Evolutionary conservation across 2,888 invertebrate species (phyloP).

Genomic region (Drosophila villosipedis): DNA sequence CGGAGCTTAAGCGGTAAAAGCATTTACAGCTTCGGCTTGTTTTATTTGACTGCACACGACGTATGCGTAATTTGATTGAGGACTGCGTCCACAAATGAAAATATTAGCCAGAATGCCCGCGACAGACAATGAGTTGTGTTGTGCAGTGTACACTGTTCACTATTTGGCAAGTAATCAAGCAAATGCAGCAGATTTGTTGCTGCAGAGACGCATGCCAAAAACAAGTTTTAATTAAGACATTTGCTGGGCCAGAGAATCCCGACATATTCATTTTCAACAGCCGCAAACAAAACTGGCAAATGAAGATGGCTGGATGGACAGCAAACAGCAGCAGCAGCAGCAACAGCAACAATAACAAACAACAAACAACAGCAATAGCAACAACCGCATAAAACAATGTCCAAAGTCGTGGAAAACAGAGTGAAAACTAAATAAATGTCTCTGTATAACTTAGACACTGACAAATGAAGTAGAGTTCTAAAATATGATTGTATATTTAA

Average conservation of each 20-base stretch:
- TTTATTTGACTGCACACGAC: slow-evolving; percentile 28
- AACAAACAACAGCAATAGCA: slow-evolving; percentile 1
- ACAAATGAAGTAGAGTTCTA: slow-evolving; percentile 20
- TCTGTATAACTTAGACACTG: slow-evolving; percentile 33
- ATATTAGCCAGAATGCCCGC: slow-evolving; percentile 39
- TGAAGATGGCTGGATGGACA: slow-evolving; percentile 53
- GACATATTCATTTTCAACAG: slow-evolving; percentile 71
- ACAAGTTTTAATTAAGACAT: slow-evolving; percentile 76
- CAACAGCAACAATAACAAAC: not conserved
- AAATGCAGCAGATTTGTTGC: slow-evolving; percentile 22
- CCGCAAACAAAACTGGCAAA: slow-evolving; percentile 60
- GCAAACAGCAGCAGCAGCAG: slow-evolving; percentile 18
- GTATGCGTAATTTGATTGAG: slow-evolving; percentile 53
- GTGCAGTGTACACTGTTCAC: slow-evolving; percentile 12
- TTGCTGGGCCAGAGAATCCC: slow-evolving; percentile 61
- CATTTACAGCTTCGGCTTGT: not conserved
- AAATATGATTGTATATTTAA: not conserved
- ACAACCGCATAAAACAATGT: slow-evolving; percentile 35
- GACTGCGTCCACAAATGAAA: slow-evolving; percentile 36
- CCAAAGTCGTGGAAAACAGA: slow-evolving; percentile 57
- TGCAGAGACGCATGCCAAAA: slow-evolving; percentile 47
- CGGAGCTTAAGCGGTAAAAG: not conserved
- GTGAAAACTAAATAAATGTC: slow-evolving; percentile 68
- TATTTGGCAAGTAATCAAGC: slow-evolving; percentile 2
- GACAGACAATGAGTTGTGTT: slow-evolving; percentile 38